Evolutionary conservation across 2,888 invertebrate species (phyloP).

Genomic region (Abrostola triplasia): DNA sequence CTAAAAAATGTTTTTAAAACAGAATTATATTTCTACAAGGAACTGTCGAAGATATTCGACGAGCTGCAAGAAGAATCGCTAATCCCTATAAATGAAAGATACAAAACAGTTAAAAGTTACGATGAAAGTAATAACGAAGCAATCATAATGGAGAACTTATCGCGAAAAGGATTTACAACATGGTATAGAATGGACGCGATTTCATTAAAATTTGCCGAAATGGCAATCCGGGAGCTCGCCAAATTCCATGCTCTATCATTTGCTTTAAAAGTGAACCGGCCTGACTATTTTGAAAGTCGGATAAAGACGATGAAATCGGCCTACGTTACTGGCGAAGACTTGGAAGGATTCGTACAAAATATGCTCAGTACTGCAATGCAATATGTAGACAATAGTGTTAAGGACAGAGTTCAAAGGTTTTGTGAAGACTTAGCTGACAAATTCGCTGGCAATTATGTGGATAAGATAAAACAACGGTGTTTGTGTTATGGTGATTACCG

Average conservation of each 20-base stretch:
- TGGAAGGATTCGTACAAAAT: slow-evolving; percentile 50
- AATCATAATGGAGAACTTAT: slow-evolving; percentile 71
- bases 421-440: slow-evolving; percentile 49
- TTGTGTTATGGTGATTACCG: slow-evolving; percentile 76
- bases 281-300: slow-evolving; percentile 63
- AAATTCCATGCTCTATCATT: slow-evolving; percentile 73
- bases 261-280: slow-evolving; percentile 59
- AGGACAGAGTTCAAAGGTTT: slow-evolving; percentile 51
- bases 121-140: slow-evolving; percentile 60
- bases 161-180: slow-evolving; percentile 65
- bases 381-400: slow-evolving; percentile 54
- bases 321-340: slow-evolving; percentile 57
- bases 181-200: slow-evolving; percentile 63
- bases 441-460: slow-evolving; percentile 53
- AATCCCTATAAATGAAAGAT: slow-evolving; percentile 64
- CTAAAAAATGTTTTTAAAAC: slow-evolving; percentile 56
- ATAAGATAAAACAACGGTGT: slow-evolving; percentile 52
- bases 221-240: slow-evolving; percentile 68
- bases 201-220: slow-evolving; percentile 65
- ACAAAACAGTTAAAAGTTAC: slow-evolving; percentile 63
- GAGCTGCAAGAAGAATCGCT: slow-evolving; percentile 65
- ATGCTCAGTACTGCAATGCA: slow-evolving; percentile 47
- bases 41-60: slow-evolving; percentile 62
- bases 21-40: slow-evolving; percentile 67
- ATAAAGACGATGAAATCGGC: slow-evolving; percentile 53